Base-by-base conservation (phyloP, 2,888 invertebrate species). In the Phyto melanocephala region DNA sequence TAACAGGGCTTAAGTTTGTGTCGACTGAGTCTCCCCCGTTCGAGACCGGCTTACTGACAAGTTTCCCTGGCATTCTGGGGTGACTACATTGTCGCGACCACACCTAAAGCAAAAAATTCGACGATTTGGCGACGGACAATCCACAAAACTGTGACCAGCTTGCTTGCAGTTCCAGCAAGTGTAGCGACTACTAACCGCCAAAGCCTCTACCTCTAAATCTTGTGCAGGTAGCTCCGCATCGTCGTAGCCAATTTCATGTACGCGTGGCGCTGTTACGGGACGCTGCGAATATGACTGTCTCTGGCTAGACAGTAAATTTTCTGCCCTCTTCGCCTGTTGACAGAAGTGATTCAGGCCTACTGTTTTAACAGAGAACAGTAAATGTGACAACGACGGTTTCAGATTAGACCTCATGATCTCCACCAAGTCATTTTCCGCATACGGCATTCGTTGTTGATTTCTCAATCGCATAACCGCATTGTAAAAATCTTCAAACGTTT, bases 61-160 rank as follows among this genome's bases (percentile, higher is more conserved):
- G 75, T 75, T 75, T 75, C 56, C 65, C 65, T 75, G 47, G 17
- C 58, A 75, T 7, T 37, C 42, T 0, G 45, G 56, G 0, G 45
- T 35, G 0, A 56, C 56, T 1, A 47, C 67, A 4, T 33, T 33
- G 13, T 45, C 54, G 3, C 24, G 11, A 6, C 35, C 22, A 33
- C 45, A 65, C 1, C 8, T 5, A 17, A 17, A 37, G 10, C 67
- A 54, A 10, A 67, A 67, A 11, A 52, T 24, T 4, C 67, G 10
- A 1, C 37, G 1, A 4, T 15, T 67, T 1, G n/a, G 4, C 10
- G 67, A 50, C 1, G 67, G 67, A 15, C 52, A 67, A 11, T 67
- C 67, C n/a, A 22, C 13, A 52, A 52, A 67, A n/a, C 67, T n/a
- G 1, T 67, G 67, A 1, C 52, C 67, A 0, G 3, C 7, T 3